These are phyloP conservation scores for Antechinus flavipes DNA, from an alignment of 2,113 vertebrate genomes.

Conservation along the genomic window DNA sequence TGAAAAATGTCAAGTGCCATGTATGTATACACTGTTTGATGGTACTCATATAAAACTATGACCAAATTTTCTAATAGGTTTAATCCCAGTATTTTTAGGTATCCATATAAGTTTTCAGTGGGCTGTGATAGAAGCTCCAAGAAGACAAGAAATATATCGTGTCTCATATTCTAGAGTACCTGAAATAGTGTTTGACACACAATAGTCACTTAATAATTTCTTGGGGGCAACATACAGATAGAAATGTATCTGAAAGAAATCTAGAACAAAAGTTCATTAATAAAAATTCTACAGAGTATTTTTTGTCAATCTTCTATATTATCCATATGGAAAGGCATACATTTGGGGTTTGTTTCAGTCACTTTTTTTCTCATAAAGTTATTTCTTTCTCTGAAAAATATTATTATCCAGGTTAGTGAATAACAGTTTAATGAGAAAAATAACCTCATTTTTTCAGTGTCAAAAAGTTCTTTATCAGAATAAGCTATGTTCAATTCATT, in stretches of 20 bases:
- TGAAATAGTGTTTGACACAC: neutral
- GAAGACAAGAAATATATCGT: neutral
- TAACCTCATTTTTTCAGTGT: neutral
- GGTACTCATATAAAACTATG: neutral
- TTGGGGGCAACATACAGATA: neutral
- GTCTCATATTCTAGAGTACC: neutral
- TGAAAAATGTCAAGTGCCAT: neutral
- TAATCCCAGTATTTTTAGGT: neutral
- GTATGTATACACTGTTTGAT: neutral
- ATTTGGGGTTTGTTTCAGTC: neutral
- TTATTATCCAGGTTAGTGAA: neutral
- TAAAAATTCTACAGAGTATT: neutral
- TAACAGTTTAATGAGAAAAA: conserved; percentile 1
- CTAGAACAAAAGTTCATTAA: neutral
- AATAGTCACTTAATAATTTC: neutral
- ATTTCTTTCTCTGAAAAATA: neutral
- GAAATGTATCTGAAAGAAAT: neutral
- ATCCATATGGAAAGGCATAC: neutral
- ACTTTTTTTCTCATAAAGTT: neutral
- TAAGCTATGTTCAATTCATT: neutral
- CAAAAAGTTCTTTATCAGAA: neutral
- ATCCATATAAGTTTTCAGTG: neutral
- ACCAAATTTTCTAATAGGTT: neutral
- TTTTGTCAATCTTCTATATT: neutral
- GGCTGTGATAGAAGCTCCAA: neutral